Percentiles rank a stretch among this genome's conserved stretches.
These are phyloP conservation scores for Drosophila colorata DNA, from an alignment of 2,888 invertebrate genomes.

Conservation along the genomic window DNA sequence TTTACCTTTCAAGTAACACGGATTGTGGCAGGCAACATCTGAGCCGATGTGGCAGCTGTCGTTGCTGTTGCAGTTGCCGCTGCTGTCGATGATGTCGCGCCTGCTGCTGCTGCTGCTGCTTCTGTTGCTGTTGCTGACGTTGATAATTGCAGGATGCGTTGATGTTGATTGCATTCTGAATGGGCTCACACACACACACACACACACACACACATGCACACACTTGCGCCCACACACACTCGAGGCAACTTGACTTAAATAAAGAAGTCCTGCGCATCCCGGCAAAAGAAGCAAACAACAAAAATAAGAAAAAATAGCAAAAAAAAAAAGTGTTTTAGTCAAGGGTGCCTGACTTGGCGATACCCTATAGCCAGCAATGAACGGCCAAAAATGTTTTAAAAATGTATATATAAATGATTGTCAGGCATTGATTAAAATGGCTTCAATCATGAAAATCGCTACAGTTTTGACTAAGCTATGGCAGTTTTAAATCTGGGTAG, in stretches of 20 bases:
- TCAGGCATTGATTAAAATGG: no score
- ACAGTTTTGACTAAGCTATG: no score
- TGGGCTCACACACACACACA: conserved; percentile 40
- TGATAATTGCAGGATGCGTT: conserved; percentile 81
- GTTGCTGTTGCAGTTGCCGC: conserved; percentile 26
- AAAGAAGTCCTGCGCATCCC: conserved; percentile 77
- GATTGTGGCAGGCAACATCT: conserved; percentile 39
- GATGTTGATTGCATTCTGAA: conserved; percentile 78
- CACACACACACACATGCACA: conserved; percentile 12
- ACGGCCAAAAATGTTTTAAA: not conserved
- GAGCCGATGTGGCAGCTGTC: conserved; percentile 25
- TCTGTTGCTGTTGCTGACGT: conserved; percentile 53
- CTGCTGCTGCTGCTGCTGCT: conserved; percentile 25
- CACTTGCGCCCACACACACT: conserved; percentile 41
- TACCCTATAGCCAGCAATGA: not conserved
- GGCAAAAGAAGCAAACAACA: conserved; percentile 37
- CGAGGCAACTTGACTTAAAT: conserved; percentile 75
- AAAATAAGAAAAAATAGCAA: conserved; percentile 9
- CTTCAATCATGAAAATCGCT: no score
- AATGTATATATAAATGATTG: not conserved
- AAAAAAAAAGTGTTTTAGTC: conserved; percentile 8
- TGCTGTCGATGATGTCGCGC: conserved; percentile 36
- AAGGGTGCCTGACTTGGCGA: not conserved
- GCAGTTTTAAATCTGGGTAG: no score
- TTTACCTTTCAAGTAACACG: conserved; percentile 63